Percentiles rank a stretch among this genome's conserved stretches.
Conservation (phyloP, 2,888 invertebrate genomes). For the Oegoconia quadripuncta region DNA sequence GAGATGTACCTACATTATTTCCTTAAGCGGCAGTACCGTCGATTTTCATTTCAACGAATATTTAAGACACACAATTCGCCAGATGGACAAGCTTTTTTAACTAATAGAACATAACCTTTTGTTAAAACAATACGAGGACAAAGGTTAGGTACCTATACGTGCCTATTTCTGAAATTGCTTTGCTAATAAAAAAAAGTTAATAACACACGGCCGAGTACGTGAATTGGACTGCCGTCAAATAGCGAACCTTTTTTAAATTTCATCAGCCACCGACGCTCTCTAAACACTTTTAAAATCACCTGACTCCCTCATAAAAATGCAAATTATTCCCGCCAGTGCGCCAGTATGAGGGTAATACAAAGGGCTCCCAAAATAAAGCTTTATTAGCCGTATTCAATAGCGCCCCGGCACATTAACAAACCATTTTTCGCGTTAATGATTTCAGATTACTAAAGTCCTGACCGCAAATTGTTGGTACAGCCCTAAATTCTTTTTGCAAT, state of each 20-base stretch:
- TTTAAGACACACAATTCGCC: too few relatives aligned
- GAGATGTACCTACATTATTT: too few relatives aligned
- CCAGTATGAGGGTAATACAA: constrained; percentile 30
- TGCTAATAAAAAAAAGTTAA: background rate
- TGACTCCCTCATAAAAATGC: constrained; percentile 43
- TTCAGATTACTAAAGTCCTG: constrained; percentile 25
- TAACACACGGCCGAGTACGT: background rate
- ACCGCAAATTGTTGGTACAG: constrained; percentile 12
- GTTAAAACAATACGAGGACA: too few relatives aligned
- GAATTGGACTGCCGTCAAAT: background rate
- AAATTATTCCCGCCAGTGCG: constrained; percentile 36
- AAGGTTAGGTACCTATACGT: too few relatives aligned
- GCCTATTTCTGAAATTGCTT: too few relatives aligned
- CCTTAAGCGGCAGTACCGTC: too few relatives aligned
- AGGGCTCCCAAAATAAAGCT: constrained; percentile 31
- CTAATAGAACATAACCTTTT: too few relatives aligned
- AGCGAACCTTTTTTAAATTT: constrained; percentile 20
- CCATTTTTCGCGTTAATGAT: constrained; percentile 34
- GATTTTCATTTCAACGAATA: too few relatives aligned
- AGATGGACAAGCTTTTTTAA: too few relatives aligned
- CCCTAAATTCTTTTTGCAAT: background rate
- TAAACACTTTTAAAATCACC: constrained; percentile 32
- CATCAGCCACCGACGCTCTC: constrained; percentile 13
- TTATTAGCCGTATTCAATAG: constrained; percentile 34
- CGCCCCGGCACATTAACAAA: constrained; percentile 34